Evolutionary conservation across 2,797 vertebrate genomes (phyloP).

Genomic region (Lateolabrax maculatus): DNA sequence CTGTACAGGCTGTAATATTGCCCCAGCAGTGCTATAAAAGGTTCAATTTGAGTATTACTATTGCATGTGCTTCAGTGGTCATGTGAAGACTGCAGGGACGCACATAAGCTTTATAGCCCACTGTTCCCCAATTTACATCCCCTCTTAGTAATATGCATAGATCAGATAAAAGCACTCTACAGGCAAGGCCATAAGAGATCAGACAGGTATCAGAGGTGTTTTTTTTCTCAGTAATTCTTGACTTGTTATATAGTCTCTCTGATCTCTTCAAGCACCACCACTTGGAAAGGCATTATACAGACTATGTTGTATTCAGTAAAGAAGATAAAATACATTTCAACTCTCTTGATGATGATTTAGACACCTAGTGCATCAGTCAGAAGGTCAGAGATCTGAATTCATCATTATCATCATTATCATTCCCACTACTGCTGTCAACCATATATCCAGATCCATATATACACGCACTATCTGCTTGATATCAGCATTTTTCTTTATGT

Average conservation of each 20-base stretch:
- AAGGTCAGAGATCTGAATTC: conserved; percentile 27
- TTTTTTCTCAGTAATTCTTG: conserved; percentile 29
- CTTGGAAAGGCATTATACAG: conserved; percentile 10
- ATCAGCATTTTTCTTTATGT: not conserved
- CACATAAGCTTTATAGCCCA: conserved; percentile 32
- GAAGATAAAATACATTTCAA: conserved; percentile 26
- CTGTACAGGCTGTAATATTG: conserved; percentile 19
- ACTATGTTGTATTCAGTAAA: conserved; percentile 28
- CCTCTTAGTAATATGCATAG: conserved; percentile 34
- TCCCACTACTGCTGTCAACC: not conserved
- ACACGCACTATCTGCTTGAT: not conserved
- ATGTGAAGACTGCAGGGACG: conserved; percentile 41
- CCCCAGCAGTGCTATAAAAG: conserved; percentile 47
- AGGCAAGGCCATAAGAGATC: conserved; percentile 32
- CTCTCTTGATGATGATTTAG: conserved; percentile 17
- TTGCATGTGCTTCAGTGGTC: conserved; percentile 40
- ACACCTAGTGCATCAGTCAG: conserved; percentile 10
- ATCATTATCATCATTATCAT: conserved; percentile 18
- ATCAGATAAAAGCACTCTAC: conserved; percentile 48
- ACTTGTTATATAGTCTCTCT: conserved; percentile 41
- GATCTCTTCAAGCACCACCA: conserved; percentile 26
- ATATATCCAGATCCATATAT: not conserved
- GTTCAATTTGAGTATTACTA: conserved; percentile 53
- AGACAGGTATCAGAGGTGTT: conserved; percentile 24
- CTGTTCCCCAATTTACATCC: conserved; percentile 40